Evolutionary conservation across 2,888 invertebrate species (phyloP).

Genomic region (Idaea dimidiata): DNA sequence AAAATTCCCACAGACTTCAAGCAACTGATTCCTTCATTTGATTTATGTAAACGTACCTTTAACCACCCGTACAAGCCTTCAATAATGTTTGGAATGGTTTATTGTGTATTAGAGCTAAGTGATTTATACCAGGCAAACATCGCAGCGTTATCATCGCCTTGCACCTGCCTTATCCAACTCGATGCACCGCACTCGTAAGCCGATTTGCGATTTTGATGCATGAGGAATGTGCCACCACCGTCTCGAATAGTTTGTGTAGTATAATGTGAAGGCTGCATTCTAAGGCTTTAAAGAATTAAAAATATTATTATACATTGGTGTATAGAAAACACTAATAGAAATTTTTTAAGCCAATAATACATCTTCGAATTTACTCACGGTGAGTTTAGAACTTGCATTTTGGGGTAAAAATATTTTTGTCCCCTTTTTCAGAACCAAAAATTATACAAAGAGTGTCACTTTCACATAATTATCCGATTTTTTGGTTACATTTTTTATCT

Average conservation of each 20-base stretch:
- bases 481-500: no score
- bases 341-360: no score
- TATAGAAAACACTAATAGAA: background rate
- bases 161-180: constrained; percentile 62
- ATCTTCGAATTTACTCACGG: no score
- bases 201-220: constrained; percentile 65
- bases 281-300: background rate
- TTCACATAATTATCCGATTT: no score
- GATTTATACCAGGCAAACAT: constrained; percentile 61
- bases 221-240: constrained; percentile 37
- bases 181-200: constrained; percentile 48
- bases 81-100: background rate
- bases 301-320: background rate
- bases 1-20: no score
- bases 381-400: no score
- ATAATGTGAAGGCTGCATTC: constrained; percentile 28
- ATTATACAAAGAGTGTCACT: no score
- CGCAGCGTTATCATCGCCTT: constrained; percentile 59
- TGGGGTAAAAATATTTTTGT: no score
- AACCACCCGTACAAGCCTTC: background rate
- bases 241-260: constrained; percentile 20
- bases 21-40: background rate
- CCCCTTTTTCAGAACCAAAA: no score
- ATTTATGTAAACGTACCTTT: background rate
- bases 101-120: constrained; percentile 21